These are phyloP conservation scores for Brachyalestes nurse DNA, from an alignment of 2,797 vertebrate genomes.

Conservation along the genomic window DNA sequence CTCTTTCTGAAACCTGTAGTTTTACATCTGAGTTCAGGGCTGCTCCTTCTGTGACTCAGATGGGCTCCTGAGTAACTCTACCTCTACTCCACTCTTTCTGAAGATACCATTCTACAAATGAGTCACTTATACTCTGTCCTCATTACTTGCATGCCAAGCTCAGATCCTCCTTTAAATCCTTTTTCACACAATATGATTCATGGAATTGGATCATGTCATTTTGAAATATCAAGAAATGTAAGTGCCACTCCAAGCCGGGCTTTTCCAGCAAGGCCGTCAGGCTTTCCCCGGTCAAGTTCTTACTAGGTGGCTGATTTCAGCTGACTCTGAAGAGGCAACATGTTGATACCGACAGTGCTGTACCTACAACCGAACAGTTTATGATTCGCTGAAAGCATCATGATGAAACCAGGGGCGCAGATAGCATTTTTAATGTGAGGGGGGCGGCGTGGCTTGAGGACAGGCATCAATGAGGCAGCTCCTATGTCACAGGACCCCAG, in stretches of 20 bases:
- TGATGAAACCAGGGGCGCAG: too few relatives aligned
- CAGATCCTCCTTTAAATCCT: not conserved
- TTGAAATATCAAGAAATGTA: conserved; percentile 4
- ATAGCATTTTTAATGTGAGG: too few relatives aligned
- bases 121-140: not conserved
- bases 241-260: not conserved
- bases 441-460: too few relatives aligned
- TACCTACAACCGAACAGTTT: not conserved
- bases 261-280: not conserved
- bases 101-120: conserved; percentile 1
- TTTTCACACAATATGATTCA: not conserved
- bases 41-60: too few relatives aligned
- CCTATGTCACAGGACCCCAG: too few relatives aligned
- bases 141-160: not conserved
- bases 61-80: not conserved
- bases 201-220: conserved; percentile 2
- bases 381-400: not conserved
- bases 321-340: not conserved
- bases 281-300: not conserved
- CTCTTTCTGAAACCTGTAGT: not conserved
- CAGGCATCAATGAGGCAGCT: too few relatives aligned
- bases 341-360: not conserved
- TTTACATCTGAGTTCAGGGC: not conserved
- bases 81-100: not conserved
- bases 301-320: not conserved